phyloP scores from a whole-genome alignment of 2,888 invertebrate genomes.

The Meandrusa payeni region DNA sequence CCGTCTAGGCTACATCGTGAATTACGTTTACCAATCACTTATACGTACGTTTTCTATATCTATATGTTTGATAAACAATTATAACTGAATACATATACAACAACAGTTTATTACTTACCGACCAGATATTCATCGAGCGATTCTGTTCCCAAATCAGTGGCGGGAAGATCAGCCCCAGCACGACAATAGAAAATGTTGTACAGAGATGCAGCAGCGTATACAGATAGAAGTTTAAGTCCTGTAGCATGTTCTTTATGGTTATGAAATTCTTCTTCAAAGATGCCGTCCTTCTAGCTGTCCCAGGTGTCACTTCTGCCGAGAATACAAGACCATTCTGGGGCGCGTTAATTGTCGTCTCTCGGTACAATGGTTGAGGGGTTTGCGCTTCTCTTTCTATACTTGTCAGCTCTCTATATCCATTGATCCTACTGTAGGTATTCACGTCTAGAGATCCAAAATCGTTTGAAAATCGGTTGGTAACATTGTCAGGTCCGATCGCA shows the following conservation, averaged over 20 bases:
- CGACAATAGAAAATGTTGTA: constrained; percentile 75
- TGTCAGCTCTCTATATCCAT: constrained; percentile 64
- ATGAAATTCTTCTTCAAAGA: constrained; percentile 68
- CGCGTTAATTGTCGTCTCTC: constrained; percentile 76
- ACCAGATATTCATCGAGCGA: constrained; percentile 63
- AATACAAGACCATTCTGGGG: constrained; percentile 56
- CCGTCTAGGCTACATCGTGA: too few species aligned
- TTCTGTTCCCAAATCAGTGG: constrained; percentile 72
- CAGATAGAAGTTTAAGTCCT: constrained; percentile 77
- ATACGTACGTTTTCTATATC: too few species aligned
- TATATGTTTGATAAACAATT: too few species aligned
- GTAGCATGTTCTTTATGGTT: constrained; percentile 62
- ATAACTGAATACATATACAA: too few species aligned
- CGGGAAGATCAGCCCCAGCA: constrained; percentile 77
- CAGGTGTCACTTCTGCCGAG: constrained; percentile 57
- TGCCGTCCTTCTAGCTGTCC: constrained; percentile 66
- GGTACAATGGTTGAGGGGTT: constrained; percentile 76
- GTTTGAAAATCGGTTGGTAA: constrained; percentile 51
- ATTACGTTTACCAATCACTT: too few species aligned
- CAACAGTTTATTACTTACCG: too few species aligned
- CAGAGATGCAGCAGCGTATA: constrained; percentile 76
- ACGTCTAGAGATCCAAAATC: constrained; percentile 61
- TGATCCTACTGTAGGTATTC: constrained; percentile 45
- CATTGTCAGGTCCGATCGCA: constrained; percentile 28
- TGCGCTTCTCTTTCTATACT: constrained; percentile 60